phyloP scores from a whole-genome alignment of 2,797 vertebrate genomes.

The Lepus townsendii region DNA sequence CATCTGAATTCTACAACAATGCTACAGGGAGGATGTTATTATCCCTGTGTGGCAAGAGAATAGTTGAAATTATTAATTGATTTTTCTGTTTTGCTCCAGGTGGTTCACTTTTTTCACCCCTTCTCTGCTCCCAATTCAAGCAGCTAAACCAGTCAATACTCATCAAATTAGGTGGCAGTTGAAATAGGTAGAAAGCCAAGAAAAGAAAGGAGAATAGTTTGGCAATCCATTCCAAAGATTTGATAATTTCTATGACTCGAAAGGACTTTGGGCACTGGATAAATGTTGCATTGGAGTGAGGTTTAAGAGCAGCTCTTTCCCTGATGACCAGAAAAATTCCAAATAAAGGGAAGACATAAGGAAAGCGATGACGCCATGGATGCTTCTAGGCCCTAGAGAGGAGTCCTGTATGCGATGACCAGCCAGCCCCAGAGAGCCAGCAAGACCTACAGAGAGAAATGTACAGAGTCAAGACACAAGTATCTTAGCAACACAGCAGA shows the following conservation, averaged over 20 bases:
- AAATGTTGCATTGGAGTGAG: not conserved
- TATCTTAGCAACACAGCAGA: not conserved
- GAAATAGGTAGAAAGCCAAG: conserved; percentile 25
- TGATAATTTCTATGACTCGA: conserved; percentile 8
- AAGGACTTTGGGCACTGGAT: conserved; percentile 31
- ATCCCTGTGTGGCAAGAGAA: not conserved
- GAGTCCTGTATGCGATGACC: not conserved
- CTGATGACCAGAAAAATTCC: conserved; percentile 18
- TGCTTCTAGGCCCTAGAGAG: not conserved
- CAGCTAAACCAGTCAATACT: conserved; percentile 52
- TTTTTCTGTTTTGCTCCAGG: conserved; percentile 69
- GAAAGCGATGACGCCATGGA: not conserved
- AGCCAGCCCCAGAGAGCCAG: not conserved
- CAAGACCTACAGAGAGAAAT: not conserved
- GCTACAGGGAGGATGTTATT: conserved; percentile 41
- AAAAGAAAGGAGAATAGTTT: not conserved
- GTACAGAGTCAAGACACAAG: not conserved
- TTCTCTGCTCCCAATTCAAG: conserved; percentile 54
- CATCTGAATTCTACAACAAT: not conserved
- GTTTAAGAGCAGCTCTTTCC: conserved; percentile 48
- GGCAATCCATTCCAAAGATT: conserved; percentile 1
- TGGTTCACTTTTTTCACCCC: conserved; percentile 48
- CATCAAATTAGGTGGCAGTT: not conserved
- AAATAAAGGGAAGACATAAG: not conserved
- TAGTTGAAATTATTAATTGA: conserved; percentile 67